A percentile compares a stretch with the other conserved stretches of the same genome.
phyloP scores from a whole-genome alignment of 2,888 invertebrate genomes.

The Chrysolina americana region DNA sequence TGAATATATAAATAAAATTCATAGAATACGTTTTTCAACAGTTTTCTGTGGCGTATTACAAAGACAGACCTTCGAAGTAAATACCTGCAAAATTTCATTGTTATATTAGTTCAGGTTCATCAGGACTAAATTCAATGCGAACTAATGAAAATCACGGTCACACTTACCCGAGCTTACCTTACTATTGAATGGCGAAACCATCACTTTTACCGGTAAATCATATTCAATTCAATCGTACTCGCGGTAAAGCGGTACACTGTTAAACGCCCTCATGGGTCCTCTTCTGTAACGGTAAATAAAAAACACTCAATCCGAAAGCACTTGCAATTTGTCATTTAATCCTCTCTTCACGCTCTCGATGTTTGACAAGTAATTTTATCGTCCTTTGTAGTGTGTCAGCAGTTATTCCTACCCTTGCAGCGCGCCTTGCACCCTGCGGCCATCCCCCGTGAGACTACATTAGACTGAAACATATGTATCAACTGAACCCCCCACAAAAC shows the following conservation, averaged over 20 bases:
- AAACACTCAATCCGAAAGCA: conserved; percentile 57
- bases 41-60: no score
- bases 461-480: conserved; percentile 65
- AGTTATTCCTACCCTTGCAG: conserved; percentile 17
- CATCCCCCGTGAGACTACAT: conserved; percentile 57
- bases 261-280: not conserved
- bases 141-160: no score
- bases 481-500: conserved; percentile 56
- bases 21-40: no score
- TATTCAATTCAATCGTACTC: not conserved
- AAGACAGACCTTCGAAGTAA: no score
- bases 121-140: no score
- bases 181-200: no score
- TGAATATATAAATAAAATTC: no score
- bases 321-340: conserved; percentile 66
- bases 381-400: conserved; percentile 43
- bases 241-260: not conserved
- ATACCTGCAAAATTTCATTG: no score
- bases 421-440: conserved; percentile 30
- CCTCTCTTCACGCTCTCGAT: conserved; percentile 64
- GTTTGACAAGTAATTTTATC: conserved; percentile 63
- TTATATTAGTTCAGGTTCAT: no score
- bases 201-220: no score
- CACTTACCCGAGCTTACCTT: no score
- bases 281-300: conserved; percentile 53